These are phyloP conservation scores for Hydropsyche tenuis DNA, from an alignment of 1,140 invertebrate species.

Conservation along the genomic window DNA sequence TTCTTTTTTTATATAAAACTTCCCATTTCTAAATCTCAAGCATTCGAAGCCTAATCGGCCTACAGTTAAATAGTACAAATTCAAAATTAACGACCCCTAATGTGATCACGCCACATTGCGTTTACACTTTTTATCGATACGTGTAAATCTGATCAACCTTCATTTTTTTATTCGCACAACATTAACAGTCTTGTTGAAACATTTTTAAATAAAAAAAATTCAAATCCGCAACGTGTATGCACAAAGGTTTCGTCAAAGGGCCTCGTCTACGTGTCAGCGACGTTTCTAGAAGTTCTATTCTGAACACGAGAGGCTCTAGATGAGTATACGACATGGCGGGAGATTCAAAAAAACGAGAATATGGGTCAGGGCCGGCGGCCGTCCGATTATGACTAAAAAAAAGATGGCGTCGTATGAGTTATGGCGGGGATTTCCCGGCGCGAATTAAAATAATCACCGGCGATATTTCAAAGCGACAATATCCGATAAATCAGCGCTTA, in stretches of 20 bases:
- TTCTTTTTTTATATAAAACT: no score
- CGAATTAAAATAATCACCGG: conserved; percentile 20
- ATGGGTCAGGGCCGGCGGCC: conserved; percentile 10
- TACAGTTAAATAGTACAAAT: background rate
- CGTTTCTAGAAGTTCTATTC: no score
- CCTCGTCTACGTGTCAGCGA: no score
- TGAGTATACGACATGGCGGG: no score
- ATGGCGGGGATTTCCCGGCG: conserved; percentile 15
- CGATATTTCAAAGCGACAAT: conserved; percentile 15
- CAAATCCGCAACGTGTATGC: no score
- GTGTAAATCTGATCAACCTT: conserved; percentile 6
- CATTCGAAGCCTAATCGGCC: background rate
- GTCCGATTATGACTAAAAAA: no score
- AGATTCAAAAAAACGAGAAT: background rate
- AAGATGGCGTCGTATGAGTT: conserved; percentile 5
- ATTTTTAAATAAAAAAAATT: no score
- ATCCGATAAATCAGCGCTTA: conserved; percentile 17
- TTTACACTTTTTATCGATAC: background rate
- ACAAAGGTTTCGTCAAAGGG: no score
- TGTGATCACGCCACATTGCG: conserved; percentile 1
- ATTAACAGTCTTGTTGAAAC: no score
- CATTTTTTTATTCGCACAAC: background rate
- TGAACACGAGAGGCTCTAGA: no score
- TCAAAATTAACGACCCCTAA: background rate
- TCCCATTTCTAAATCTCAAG: background rate